A percentile compares a stretch with the other conserved stretches of the same genome.
Conservation (phyloP, 2,888 invertebrate genomes). For the Cetonia aurata region DNA sequence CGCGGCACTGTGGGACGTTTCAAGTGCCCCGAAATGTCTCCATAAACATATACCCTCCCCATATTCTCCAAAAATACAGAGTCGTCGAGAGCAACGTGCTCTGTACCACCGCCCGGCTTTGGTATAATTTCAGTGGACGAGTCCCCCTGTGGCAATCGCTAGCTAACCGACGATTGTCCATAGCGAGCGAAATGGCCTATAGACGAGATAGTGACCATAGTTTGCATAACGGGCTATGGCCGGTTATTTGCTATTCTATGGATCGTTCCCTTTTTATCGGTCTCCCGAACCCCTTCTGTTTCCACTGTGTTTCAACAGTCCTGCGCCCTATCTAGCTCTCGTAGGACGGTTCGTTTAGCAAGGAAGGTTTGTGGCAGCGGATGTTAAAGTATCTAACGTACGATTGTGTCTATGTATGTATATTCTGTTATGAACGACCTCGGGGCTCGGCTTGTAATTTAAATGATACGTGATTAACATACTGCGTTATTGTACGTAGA, state of each 20-base stretch:
- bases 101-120: conserved; percentile 58
- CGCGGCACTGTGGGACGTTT: conserved; percentile 60
- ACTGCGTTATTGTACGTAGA: conserved; percentile 51
- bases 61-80: conserved; percentile 20
- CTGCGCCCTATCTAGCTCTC: background rate
- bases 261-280: conserved; percentile 63
- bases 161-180: conserved; percentile 65
- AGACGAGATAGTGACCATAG: conserved; percentile 63
- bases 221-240: conserved; percentile 65
- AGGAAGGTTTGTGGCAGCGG: conserved; percentile 10
- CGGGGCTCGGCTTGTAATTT: conserved; percentile 56
- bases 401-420: conserved; percentile 1
- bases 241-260: conserved; percentile 61
- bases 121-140: conserved; percentile 63
- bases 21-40: conserved; percentile 62
- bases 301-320: conserved; percentile 30
- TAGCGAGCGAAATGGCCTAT: conserved; percentile 62
- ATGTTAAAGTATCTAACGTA: conserved; percentile 22
- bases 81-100: conserved; percentile 41
- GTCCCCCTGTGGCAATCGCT: conserved; percentile 61
- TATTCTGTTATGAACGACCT: conserved; percentile 36
- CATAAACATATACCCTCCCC: conserved; percentile 60
- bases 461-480: conserved; percentile 65
- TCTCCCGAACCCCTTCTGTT: conserved; percentile 57
- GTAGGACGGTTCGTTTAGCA: conserved; percentile 26